phyloP scores from a whole-genome alignment of 2,113 vertebrate genomes.

The Himantopus leucocephalus region DNA sequence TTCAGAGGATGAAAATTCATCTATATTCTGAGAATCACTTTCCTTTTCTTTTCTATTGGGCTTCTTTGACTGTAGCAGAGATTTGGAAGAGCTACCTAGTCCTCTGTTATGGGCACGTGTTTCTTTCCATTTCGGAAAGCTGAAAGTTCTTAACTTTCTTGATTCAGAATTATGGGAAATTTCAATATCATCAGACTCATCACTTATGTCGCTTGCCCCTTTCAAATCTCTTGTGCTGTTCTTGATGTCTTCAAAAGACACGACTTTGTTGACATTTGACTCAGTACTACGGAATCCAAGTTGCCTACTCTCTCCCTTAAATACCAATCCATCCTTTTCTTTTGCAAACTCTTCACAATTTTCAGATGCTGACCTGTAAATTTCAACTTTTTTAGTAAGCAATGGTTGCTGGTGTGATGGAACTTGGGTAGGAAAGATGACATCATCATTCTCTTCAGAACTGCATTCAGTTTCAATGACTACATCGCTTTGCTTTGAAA shows the following conservation, averaged over 20 bases:
- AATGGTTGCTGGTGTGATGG: not conserved
- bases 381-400: not conserved
- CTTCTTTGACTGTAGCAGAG: not conserved
- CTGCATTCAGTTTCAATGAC: conserved; percentile 57
- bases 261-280: not conserved
- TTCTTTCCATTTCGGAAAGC: not conserved
- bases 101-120: not conserved
- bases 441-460: conserved; percentile 57
- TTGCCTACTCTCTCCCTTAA: not conserved
- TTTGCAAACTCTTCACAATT: conserved; percentile 31
- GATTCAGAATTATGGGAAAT: conserved; percentile 14
- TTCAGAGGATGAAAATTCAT: conserved; percentile 83
- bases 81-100: not conserved
- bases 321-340: not conserved
- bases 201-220: conserved; percentile 71
- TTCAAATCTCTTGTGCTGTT: conserved; percentile 15
- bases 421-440: conserved; percentile 61
- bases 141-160: not conserved
- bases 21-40: conserved; percentile 70
- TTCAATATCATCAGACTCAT: conserved; percentile 88
- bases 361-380: not conserved
- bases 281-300: not conserved
- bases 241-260: not conserved
- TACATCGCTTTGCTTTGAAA: not conserved
- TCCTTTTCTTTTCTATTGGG: not conserved